phyloP scores from a whole-genome alignment of 2,888 invertebrate species.

The Dryobota labecula region DNA sequence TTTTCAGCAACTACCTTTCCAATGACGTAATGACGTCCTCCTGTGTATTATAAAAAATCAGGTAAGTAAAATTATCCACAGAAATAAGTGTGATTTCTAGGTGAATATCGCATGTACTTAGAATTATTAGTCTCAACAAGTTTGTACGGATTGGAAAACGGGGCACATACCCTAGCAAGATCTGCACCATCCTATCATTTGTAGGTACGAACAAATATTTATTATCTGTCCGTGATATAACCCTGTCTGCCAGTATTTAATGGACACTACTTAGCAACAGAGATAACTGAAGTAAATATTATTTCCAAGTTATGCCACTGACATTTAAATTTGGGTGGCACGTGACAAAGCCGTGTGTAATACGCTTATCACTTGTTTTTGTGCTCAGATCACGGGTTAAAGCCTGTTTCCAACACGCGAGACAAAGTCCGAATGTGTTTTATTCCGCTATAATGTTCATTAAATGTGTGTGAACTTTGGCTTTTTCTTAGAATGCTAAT shows the following conservation, averaged over 20 bases:
- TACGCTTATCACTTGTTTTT: slow-evolving; percentile 62
- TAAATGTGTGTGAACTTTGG: background rate
- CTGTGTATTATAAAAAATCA: no score
- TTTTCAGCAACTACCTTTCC: no score
- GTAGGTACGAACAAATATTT: slow-evolving; percentile 51
- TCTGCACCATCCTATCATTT: slow-evolving; percentile 14
- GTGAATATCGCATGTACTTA: no score
- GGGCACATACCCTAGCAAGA: background rate
- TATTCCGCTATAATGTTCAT: background rate
- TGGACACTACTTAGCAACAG: slow-evolving; percentile 65
- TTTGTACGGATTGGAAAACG: background rate
- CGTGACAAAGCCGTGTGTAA: slow-evolving; percentile 48
- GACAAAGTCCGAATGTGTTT: slow-evolving; percentile 14
- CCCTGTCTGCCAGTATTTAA: slow-evolving; percentile 70
- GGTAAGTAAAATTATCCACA: no score
- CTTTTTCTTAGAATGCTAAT: slow-evolving; percentile 9
- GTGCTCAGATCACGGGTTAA: slow-evolving; percentile 36
- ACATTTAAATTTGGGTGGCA: slow-evolving; percentile 61
- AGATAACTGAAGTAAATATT: slow-evolving; percentile 61
- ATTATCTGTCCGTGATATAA: slow-evolving; percentile 72
- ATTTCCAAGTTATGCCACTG: slow-evolving; percentile 54
- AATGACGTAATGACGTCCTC: no score
- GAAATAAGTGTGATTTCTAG: no score
- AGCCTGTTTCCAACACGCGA: slow-evolving; percentile 30
- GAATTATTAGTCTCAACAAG: background rate